Base-by-base conservation (phyloP, 2,113 vertebrate genomes). In the Struthio camelus region DNA sequence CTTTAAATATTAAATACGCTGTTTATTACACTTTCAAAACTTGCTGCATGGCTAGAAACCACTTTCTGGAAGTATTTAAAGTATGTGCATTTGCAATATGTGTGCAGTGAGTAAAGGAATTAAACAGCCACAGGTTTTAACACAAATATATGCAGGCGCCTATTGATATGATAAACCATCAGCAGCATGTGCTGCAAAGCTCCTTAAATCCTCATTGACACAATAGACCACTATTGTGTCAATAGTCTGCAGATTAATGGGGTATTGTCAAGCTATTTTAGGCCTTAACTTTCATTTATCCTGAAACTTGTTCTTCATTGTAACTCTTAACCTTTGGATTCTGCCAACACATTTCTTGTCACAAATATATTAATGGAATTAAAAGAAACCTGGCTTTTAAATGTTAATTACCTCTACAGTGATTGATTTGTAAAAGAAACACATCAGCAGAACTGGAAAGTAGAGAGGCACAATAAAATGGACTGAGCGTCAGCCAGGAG, bases 271-370 rank as follows among this genome's bases (percentile, higher is more conserved):
- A 94, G 94, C 97, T 97, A 85, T 93, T 97, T 97, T 89, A 97
- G 95, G 84, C 86, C 97, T 98, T 98, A 98, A 98, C 96, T 96
- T 95, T 88, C 94, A 94, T 96, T 96, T 96, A 97, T 95, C 89
- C 97, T 97, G 96, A 97, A 98, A 97, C 97, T 96, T 98, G 98
- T 98, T 98, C 97, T 96, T 97, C 97, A 97, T 85, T 94, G 92
- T 98, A 97, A 97, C 97, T 97, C 96, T 97, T 97, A 97, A 96
- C 97, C 92, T 97, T 96, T 93, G 95, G 87, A 96, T 97, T 97
- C 96, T 97, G 95, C 96, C 94, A 97, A 92, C 97, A 94, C 93
- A 96, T 96, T 97, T 98, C 96, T 90, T 94, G 92, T 94, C 80
- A 82, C 90, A 96, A 96, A 96, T 90, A 93, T 90, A 94, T 94